These are phyloP conservation scores for Pachypsylla venusta DNA, from an alignment of 1,140 invertebrate genomes.

Conservation along the genomic window DNA sequence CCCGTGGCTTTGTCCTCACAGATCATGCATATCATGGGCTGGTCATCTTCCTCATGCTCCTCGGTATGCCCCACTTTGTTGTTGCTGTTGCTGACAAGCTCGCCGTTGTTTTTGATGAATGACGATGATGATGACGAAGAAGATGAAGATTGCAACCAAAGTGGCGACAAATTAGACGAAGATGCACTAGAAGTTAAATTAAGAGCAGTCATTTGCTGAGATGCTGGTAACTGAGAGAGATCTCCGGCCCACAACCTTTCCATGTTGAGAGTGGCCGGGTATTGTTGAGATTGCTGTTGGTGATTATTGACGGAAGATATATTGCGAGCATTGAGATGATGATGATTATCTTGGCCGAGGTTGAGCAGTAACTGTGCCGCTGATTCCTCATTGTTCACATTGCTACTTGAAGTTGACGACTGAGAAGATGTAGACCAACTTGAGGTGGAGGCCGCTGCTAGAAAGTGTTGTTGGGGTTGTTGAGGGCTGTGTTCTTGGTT, in stretches of 20 bases:
- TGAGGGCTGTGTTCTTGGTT: slow-evolving; percentile 25
- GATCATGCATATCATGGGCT: slow-evolving; percentile 95
- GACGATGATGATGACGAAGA: slow-evolving; percentile 26
- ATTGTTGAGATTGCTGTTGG: slow-evolving; percentile 29
- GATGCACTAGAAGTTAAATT: slow-evolving; percentile 46
- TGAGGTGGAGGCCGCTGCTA: slow-evolving; percentile 35
- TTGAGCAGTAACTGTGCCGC: slow-evolving; percentile 67
- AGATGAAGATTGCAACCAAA: slow-evolving; percentile 28
- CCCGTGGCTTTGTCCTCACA: slow-evolving; percentile 94
- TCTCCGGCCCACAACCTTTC: slow-evolving; percentile 78
- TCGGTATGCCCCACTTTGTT: slow-evolving; percentile 37
- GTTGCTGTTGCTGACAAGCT: slow-evolving; percentile 30
- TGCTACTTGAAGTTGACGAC: slow-evolving; percentile 16
- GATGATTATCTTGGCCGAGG: slow-evolving; percentile 44
- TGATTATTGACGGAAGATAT: slow-evolving; percentile 14
- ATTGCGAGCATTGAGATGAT: slow-evolving; percentile 19
- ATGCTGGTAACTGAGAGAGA: slow-evolving; percentile 59
- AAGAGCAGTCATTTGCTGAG: slow-evolving; percentile 56
- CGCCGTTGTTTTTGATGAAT: slow-evolving; percentile 29
- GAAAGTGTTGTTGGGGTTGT: slow-evolving; percentile 30
- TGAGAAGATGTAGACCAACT: slow-evolving; percentile 20
- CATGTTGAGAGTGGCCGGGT: slow-evolving; percentile 63
- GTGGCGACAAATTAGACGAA: slow-evolving; percentile 27
- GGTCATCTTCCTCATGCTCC: slow-evolving; percentile 69
- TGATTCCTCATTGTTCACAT: slow-evolving; percentile 48